phyloP scores from a whole-genome alignment of 2,113 vertebrate species.

The Sapajus apella region DNA sequence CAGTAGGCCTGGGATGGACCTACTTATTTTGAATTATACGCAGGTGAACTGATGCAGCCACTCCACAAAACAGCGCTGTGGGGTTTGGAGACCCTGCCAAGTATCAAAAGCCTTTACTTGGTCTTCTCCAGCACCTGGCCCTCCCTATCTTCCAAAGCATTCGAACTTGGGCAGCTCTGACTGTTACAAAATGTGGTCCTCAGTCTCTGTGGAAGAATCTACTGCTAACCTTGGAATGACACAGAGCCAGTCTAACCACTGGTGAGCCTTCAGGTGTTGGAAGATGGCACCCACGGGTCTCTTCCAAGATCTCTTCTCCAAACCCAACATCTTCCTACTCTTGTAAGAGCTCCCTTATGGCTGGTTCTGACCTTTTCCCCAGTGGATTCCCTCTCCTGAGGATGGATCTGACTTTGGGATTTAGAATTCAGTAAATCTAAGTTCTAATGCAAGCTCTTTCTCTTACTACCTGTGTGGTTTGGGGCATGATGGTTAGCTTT shows the following conservation, averaged over 20 bases:
- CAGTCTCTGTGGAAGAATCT: not conserved
- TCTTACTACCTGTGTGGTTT: not conserved
- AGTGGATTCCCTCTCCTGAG: not conserved
- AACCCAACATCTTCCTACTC: no score
- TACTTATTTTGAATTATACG: not conserved
- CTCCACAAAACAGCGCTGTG: accelerated
- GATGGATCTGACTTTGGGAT: not conserved
- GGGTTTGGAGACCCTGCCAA: accelerated
- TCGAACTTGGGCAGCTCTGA: accelerated
- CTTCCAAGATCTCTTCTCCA: not conserved
- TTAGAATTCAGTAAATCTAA: not conserved
- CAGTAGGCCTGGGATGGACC: not conserved
- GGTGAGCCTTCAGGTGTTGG: not conserved
- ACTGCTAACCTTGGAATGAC: not conserved
- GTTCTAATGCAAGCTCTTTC: not conserved
- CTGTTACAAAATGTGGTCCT: not conserved
- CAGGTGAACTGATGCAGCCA: not conserved
- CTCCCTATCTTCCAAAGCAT: not conserved
- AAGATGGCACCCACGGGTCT: not conserved
- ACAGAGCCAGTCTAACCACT: accelerated
- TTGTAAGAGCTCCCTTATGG: accelerated
- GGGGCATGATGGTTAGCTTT: not conserved
- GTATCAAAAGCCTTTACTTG: not conserved
- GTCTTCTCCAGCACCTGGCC: not conserved
- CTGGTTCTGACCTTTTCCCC: not conserved